These are phyloP conservation scores for Herminia tarsipennalis DNA, from an alignment of 2,888 invertebrate genomes.

Conservation along the genomic window DNA sequence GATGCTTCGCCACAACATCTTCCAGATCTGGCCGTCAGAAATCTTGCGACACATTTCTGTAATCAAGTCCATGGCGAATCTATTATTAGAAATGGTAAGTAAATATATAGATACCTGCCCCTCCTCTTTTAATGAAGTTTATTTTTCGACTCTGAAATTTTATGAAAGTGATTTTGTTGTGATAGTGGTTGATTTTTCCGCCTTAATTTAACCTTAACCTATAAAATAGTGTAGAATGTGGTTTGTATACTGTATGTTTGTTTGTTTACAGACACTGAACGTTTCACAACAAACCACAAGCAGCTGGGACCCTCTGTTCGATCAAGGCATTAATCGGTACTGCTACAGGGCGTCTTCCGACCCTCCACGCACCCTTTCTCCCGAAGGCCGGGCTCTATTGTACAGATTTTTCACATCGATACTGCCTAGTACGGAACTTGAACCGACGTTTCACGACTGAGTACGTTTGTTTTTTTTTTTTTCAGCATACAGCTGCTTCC, in stretches of 20 bases:
- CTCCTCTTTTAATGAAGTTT: too few species aligned
- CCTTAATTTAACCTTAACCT: too few species aligned
- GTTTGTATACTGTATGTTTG: too few species aligned
- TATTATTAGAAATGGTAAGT: slow-evolving; percentile 60
- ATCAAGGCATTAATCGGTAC: slow-evolving; percentile 33
- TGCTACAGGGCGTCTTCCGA: slow-evolving; percentile 14
- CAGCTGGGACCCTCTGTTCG: slow-evolving; percentile 34
- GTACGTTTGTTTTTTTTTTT: slow-evolving; percentile 11
- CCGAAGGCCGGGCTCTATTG: slow-evolving; percentile 14
- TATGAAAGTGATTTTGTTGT: too few species aligned
- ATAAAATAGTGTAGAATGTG: too few species aligned
- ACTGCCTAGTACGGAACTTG: slow-evolving; percentile 18
- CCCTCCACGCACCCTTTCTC: neutral
- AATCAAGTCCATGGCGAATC: slow-evolving; percentile 53
- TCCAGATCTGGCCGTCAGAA: slow-evolving; percentile 49
- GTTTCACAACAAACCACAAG: slow-evolving; percentile 9
- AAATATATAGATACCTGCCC: too few species aligned
- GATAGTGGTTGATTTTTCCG: too few species aligned
- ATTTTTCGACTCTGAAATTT: too few species aligned
- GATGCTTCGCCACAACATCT: slow-evolving; percentile 38
- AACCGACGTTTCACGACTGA: slow-evolving; percentile 35
- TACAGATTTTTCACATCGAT: slow-evolving; percentile 41
- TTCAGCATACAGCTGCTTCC: neutral
- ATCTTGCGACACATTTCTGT: slow-evolving; percentile 57
- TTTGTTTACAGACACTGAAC: slow-evolving; percentile 19